Base-by-base conservation (phyloP, 2,888 invertebrate genomes). In the Agrilus cyanescens region DNA sequence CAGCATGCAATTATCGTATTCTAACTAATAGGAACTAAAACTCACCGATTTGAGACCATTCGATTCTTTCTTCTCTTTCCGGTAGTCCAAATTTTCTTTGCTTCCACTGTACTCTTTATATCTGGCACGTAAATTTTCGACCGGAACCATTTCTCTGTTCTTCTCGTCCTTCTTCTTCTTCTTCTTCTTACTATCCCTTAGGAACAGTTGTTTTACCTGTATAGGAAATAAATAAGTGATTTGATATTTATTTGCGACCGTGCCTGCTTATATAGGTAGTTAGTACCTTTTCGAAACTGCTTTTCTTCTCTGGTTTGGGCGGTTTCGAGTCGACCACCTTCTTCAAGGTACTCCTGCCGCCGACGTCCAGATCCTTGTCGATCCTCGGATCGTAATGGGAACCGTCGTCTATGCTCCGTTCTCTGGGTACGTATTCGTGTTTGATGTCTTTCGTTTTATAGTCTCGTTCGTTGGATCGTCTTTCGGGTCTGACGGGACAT, bases 131-230 rank as follows among this genome's bases (percentile, higher is more conserved):
- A 75, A 63, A 53, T 70, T 74, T 53, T 72, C 72, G 54, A 75
- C 74, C 37, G 69, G 66, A 33, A 71, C 72, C 70, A 73, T 70
- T 54, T 58, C 57, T 52, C 61, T 48, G 33, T 58, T 54, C 31
- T 58, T 57, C 34, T 53, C 76, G 62, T 77, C 76, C 63, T 75
- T 76, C 67, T 76, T 77, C 61, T 73, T 75, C 69, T 75, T 77
- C 69, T 78, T 79, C 70, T 80, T 81, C 43, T 77, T 76, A 68
- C 72, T 72, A 63, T 77, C 74, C 59, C 80, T 74, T 55, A 77
- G 79, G 68, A 85, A 85, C 55, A 85, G 71, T 64, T 84, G 82
- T 60, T 84, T 85, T 53, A 82, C 72, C 75, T 82, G 49, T 39
- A 57, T 15, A 15, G 6, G 16, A 8, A 40, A 16, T 10, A 10